Base-by-base conservation (phyloP, 2,888 invertebrate species). In the Thysanoteuthis rhombus region DNA sequence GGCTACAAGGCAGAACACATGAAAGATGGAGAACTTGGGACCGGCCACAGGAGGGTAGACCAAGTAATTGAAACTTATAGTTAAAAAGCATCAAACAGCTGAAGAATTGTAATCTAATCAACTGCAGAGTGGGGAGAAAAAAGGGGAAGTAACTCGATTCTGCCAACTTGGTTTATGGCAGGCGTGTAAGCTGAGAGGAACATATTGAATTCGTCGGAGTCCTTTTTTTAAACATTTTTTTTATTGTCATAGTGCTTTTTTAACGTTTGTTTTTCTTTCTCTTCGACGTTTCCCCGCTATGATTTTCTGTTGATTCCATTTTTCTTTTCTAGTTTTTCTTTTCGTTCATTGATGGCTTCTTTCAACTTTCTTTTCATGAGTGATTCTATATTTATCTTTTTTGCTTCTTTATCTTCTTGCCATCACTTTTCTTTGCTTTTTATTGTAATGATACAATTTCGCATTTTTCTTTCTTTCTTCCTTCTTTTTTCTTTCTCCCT, bases 41-140 rank as follows among this genome's bases (percentile, higher is more conserved):
- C 75, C n/a, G 75, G 75, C 75, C 75, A 75, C 75, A 75, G 75
- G 75, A 75, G 75, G 75, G 75, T 75, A 75, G 75, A 75, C 75
- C 75, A 75, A 75, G 75, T n/a, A 75, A 16, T n/a, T 75, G 75
- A 75, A 75, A 75, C 75, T 75, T 75, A 75, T 75, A 75, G 75
- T 75, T 75, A 75, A 75, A 75, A 75, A 75, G 75, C 75, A 75
- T 75, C 75, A 75, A 75, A 75, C 75, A 75, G 75, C 75, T 75
- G 75, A 75, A 75, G 75, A n/a, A 75, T 75, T 75, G 75, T 75
- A 75, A 75, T 75, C 75, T n/a, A 75, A 75, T 75, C 75, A 75
- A 75, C 75, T 75, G n/a, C 1, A 75, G 75, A 75, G 75, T 75
- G 75, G 75, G 75, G n/a, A 75, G 75, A 75, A 75, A 75, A 52